Evolutionary conservation across 2,113 vertebrate species (phyloP), one percentile per base, ranked within the genome.

Genomic region (Notechis scutatus): DNA sequence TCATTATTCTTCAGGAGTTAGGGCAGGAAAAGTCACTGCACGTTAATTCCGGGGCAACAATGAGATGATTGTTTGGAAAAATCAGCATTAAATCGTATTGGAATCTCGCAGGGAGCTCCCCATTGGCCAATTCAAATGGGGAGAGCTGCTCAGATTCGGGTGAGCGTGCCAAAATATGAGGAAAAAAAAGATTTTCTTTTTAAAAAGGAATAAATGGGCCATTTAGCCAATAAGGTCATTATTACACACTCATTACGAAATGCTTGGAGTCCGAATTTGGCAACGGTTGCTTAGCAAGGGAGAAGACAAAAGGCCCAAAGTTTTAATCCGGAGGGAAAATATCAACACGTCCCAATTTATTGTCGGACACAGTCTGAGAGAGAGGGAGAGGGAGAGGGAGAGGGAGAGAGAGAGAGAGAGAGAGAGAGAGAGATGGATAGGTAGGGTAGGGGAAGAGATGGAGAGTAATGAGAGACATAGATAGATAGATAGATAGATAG

Each of bases 31-130:
- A 54, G 21, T 1, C 1, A 45, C 91, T 61, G 57, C 88, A 81
- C n/a, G 24, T 20, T 91, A 59, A 15, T 87, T 88, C 0, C 8
- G 0, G 7, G 61, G 21, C 7, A 29, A 85, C 1, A 18, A 0
- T 26, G 24, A 34, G 21, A 57, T 24, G 23, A 57, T 57, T 57
- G 56, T 57, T 57, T 21, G 23, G 56, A 23, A 57, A 54, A 57
- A 57, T 2, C 56, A 5, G 56, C 23, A 54, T 64, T 61, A 69
- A 47, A 81, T 45, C 34, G 7, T 47, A n/a, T 86, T 47, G 85
- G 12, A 74, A 47, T 85, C 90, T 29, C 56, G 56, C 55, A 55
- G 89, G 39, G 10, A 23, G 4, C 52, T 45, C 39, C 47, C 47
- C 47, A 50, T 2, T 39, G 42, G 39, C 29, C 61, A 56, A 21